Conservation (phyloP, 2,888 invertebrate genomes). For the Cecidostiba fungosa region DNA sequence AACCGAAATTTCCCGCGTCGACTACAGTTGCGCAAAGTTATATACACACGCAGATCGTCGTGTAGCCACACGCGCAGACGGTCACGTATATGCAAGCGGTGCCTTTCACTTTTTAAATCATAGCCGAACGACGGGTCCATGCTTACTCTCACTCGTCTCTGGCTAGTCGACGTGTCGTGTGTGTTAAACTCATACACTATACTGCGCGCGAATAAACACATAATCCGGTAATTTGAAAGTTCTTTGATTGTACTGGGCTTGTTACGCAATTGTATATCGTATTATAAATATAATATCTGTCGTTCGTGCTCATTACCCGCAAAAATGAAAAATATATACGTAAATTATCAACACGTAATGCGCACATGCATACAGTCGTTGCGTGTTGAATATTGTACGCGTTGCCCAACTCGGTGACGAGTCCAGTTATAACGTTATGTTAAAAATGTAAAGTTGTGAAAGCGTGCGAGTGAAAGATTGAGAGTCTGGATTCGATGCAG, state of each 20-base stretch:
- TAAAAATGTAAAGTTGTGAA: slow-evolving; percentile 2
- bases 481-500: not conserved
- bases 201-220: not conserved
- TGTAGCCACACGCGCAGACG: not conserved
- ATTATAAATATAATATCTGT: not conserved
- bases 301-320: not conserved
- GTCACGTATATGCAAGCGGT: not conserved
- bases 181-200: not conserved
- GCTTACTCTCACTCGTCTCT: slow-evolving; percentile 35
- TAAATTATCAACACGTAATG: not conserved
- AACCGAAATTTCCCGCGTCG: not conserved
- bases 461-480: not conserved
- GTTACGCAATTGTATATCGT: not conserved
- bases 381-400: not conserved
- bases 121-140: not conserved
- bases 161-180: not conserved
- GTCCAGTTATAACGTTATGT: not conserved
- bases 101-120: slow-evolving; percentile 56
- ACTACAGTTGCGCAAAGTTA: not conserved
- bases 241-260: not conserved
- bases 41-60: not conserved
- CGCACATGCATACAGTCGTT: not conserved
- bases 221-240: slow-evolving; percentile 13
- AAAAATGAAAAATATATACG: not conserved
- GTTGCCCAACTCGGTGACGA: too few relatives aligned